A percentile compares a stretch with the other conserved stretches of the same genome.
Evolutionary conservation across 2,113 vertebrate genomes (phyloP).

Genomic region (Illadopsis cleaveri): DNA sequence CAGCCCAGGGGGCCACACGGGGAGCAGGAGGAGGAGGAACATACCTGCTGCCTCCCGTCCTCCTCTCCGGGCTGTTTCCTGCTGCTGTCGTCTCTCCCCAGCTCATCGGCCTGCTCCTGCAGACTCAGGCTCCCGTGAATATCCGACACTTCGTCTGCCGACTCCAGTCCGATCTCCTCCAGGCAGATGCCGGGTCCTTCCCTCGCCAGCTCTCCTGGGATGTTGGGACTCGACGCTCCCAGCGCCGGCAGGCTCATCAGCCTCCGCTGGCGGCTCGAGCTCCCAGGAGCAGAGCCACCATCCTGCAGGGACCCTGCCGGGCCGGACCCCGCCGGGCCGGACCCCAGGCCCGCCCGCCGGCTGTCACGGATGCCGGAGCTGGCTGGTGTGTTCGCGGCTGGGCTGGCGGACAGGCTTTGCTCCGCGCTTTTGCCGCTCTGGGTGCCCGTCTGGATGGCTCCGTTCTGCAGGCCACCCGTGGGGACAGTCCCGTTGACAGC

Average conservation of each 20-base stretch:
- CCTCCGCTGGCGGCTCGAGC: neutral
- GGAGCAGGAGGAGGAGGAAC: neutral
- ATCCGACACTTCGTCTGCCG: slow-evolving; percentile 35
- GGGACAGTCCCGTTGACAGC: slow-evolving; percentile 56
- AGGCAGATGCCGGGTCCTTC: slow-evolving; percentile 8
- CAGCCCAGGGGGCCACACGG: neutral
- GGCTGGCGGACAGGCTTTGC: neutral
- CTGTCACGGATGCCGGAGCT: neutral
- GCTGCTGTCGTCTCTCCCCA: neutral
- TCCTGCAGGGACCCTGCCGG: neutral
- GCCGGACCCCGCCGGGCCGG: neutral
- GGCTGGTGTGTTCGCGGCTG: neutral
- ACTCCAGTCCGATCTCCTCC: slow-evolving; percentile 30
- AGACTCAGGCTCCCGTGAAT: slow-evolving; percentile 41
- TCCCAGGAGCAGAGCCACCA: neutral
- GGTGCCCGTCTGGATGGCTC: slow-evolving; percentile 5
- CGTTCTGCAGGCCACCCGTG: slow-evolving; percentile 35
- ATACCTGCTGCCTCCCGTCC: slow-evolving; percentile 12
- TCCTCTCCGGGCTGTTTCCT: neutral
- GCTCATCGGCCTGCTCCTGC: neutral
- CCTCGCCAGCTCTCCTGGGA: slow-evolving; percentile 13
- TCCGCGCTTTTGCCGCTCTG: neutral
- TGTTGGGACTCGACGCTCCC: slow-evolving; percentile 30
- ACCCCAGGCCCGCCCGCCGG: neutral
- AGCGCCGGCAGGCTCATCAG: neutral